Base-by-base conservation (phyloP, 2,797 vertebrate species). In the Harpagifer antarcticus region DNA sequence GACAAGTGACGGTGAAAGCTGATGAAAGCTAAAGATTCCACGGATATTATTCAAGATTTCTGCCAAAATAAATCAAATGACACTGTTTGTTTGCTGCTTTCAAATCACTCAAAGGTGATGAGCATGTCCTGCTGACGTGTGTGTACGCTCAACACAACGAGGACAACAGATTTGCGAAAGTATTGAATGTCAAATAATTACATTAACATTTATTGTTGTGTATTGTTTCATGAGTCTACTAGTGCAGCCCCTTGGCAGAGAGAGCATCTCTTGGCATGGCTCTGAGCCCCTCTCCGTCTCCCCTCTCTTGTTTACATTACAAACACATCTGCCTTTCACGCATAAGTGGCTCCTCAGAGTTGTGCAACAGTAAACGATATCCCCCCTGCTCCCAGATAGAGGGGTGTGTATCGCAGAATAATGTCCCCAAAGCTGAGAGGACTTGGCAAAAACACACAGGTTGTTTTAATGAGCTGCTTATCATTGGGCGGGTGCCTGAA, bases 241-340 rank as follows among this genome's bases (percentile, higher is more conserved):
- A 65, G 62, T 71, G 69, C 71, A 83, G 79, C 83, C 76, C 79
- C 76, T 73, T 80, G 88, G 74, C 86, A 91, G 78, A 61, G 56
- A 40, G 50, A 80, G 37, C 54, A 85, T 85, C 82, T 91, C 83
- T 79, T 87, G 86, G 85, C 84, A 86, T 83, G 79, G 81, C 80
- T 86, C 76, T 65, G 72, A 78, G 67, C 63, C 69, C 15, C 78
- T 88, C 73, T 80, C 75, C 15, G 20, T 82, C 78, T 82, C 84
- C 78, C 65, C 72, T 81, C 86, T 88, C 86, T 90, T 89, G 91
- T 92, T 92, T 89, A 91, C 88, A 87, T 86, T 85, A 87, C 84
- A 91, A 91, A 91, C 87, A 90, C 91, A 90, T 91, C 90, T 93
- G 89, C 91, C 88, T 93, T 92, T 91, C 91, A 93, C 63, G 87